Conservation (phyloP, 23 tunicate species). For the Ascidia mentula region DNA sequence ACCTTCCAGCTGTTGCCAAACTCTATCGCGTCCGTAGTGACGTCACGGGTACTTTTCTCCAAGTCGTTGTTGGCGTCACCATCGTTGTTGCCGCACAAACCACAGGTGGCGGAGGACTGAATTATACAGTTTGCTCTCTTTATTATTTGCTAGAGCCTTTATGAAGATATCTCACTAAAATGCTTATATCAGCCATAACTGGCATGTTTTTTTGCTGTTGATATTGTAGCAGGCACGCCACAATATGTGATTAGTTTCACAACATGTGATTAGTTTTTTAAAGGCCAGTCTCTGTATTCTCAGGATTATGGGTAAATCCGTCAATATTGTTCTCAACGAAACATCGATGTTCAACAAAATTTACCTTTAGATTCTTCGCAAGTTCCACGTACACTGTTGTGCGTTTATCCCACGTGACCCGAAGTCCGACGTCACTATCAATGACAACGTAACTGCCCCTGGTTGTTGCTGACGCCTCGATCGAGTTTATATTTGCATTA, state of each 20-base stretch:
- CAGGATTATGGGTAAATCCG: too few species aligned
- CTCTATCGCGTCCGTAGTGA: slow-evolving; percentile 9
- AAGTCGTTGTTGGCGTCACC: slow-evolving; percentile 37
- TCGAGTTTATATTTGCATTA: neutral
- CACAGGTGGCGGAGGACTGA: slow-evolving; percentile 31
- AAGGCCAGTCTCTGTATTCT: too few species aligned
- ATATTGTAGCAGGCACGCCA: too few species aligned
- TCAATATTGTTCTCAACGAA: too few species aligned
- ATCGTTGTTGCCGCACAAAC: slow-evolving; percentile 45
- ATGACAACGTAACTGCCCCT: slow-evolving; percentile 26
- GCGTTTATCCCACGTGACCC: slow-evolving; percentile 46
- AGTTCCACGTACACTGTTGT: slow-evolving; percentile 57
- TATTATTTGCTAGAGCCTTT: too few species aligned
- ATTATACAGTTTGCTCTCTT: too few species aligned
- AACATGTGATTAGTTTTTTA: too few species aligned
- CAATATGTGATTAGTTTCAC: too few species aligned
- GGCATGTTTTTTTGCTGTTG: too few species aligned
- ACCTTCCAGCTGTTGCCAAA: slow-evolving; percentile 57
- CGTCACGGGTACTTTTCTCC: slow-evolving; percentile 11
- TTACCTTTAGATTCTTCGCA: slow-evolving; percentile 14
- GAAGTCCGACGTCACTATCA: slow-evolving; percentile 29
- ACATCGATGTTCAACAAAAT: neutral
- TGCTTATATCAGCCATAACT: too few species aligned
- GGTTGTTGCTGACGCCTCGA: neutral
- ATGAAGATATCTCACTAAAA: too few species aligned